Base-by-base conservation (phyloP, 2,113 vertebrate genomes). In the Syrrhaptes paradoxus region DNA sequence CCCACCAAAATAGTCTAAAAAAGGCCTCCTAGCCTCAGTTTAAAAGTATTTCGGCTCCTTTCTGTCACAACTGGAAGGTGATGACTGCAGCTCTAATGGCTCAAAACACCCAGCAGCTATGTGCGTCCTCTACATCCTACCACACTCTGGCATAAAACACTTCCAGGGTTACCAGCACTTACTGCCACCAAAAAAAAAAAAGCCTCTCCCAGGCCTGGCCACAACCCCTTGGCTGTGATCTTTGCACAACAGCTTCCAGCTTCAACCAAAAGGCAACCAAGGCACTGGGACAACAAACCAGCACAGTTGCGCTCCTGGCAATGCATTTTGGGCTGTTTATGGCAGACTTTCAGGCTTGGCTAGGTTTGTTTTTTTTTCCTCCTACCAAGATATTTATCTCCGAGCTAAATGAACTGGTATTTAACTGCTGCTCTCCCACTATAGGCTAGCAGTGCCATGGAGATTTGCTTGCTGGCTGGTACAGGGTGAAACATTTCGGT, bases 361-460 rank as follows among this genome's bases (percentile, higher is more conserved):
- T n/a, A 22, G 34, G 7, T 7, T 36, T 36, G 36, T 36, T 17
- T 78, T 82, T 8, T 59, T 10, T 7, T 2, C 8, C 38, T 75
- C 34, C 57, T 63, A 31, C 26, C 0, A 3, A 54, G 51, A 38
- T 5, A 1, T 29, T 54, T 41, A 52, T 45, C 36, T 20, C 22
- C 0, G 2, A 90, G 46, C n/a, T 74, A 61, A 77, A 58, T 11
- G 13, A 85, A 11, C 15, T 0, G 0, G 22, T 31, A n/a, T 61
- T 75, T 34, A 90, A 70, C 19, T 58, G 71, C 54, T 45, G 49
- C 17, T 85, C 57, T 82, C 52, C 65, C 1, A 1, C 62, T 45
- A 45, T 1, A 0, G 10, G 17, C 29, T 59, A 57, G 11, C 4
- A 2, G 43, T 6, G 3, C 46, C 1, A 6, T 1, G 1, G 13